Conservation (phyloP, 2,113 vertebrate genomes). For the Corynorhinus townsendii region DNA sequence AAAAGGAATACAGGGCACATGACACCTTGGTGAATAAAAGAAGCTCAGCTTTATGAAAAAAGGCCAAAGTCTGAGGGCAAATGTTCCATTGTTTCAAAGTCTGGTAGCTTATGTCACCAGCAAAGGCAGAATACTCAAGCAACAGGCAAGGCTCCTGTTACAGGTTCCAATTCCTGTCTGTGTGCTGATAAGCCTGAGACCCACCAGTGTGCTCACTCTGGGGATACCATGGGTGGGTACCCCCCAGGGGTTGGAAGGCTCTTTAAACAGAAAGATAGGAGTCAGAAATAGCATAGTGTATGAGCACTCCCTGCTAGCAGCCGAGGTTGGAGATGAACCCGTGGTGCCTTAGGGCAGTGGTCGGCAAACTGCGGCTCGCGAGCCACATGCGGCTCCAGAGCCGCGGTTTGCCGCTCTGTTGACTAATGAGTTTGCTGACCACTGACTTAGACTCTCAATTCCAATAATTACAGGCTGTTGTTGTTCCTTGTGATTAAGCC, state of each 20-base stretch:
- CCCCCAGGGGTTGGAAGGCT: neutral
- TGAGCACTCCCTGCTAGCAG: constrained; percentile 63
- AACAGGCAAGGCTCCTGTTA: neutral
- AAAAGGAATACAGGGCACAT: neutral
- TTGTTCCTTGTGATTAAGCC: too few species aligned
- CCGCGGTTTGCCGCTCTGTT: too few species aligned
- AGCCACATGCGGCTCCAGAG: too few species aligned
- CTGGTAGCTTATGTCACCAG: neutral
- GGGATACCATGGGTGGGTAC: neutral
- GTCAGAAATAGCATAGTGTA: neutral
- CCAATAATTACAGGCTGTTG: too few species aligned
- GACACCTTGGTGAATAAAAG: constrained; percentile 1
- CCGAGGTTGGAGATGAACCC: neutral
- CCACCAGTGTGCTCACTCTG: neutral
- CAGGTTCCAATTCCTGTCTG: neutral
- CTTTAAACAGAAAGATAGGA: neutral
- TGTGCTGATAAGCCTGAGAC: neutral
- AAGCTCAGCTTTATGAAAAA: constrained; percentile 25
- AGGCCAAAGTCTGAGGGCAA: neutral
- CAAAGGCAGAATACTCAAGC: neutral
- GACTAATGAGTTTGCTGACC: too few species aligned
- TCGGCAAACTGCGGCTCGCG: too few species aligned
- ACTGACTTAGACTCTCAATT: too few species aligned
- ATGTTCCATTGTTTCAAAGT: constrained; percentile 12
- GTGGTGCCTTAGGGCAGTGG: neutral